Evolutionary conservation across 2,888 invertebrate genomes (phyloP).

Genomic region (Xylota sylvarum): DNA sequence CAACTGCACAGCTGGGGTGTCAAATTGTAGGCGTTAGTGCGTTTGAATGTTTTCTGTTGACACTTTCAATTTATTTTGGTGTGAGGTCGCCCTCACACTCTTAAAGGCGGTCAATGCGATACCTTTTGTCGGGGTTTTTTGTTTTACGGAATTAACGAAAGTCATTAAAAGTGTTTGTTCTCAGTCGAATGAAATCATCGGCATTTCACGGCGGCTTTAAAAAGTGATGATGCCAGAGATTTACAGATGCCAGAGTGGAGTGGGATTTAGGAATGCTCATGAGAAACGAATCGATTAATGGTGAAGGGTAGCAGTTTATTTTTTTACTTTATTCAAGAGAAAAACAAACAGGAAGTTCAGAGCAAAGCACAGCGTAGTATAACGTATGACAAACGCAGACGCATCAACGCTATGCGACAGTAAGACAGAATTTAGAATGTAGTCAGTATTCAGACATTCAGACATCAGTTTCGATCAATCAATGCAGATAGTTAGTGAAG

Average conservation of each 20-base stretch:
- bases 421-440: too few species aligned
- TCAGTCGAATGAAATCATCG: slow-evolving; percentile 16
- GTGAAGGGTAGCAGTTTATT: too few species aligned
- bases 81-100: not conserved
- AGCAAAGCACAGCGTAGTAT: too few species aligned
- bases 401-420: too few species aligned
- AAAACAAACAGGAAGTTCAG: too few species aligned
- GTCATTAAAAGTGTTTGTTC: slow-evolving; percentile 25
- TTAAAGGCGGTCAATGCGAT: not conserved
- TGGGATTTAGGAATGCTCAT: not conserved
- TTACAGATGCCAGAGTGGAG: not conserved
- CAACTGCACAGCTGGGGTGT: slow-evolving; percentile 15
- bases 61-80: not conserved
- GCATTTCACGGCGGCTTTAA: slow-evolving; percentile 1
- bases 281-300: not conserved
- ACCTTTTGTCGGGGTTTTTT: not conserved
- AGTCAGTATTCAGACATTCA: too few species aligned
- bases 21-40: slow-evolving; percentile 45
- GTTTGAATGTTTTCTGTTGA: slow-evolving; percentile 14
- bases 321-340: too few species aligned
- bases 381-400: too few species aligned
- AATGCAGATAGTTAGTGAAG: too few species aligned
- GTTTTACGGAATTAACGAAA: not conserved
- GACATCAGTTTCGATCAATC: too few species aligned
- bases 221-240: slow-evolving; percentile 5